These are phyloP conservation scores for Acanthopleura granulata DNA, from an alignment of 2,888 invertebrate species.

Conservation along the genomic window DNA sequence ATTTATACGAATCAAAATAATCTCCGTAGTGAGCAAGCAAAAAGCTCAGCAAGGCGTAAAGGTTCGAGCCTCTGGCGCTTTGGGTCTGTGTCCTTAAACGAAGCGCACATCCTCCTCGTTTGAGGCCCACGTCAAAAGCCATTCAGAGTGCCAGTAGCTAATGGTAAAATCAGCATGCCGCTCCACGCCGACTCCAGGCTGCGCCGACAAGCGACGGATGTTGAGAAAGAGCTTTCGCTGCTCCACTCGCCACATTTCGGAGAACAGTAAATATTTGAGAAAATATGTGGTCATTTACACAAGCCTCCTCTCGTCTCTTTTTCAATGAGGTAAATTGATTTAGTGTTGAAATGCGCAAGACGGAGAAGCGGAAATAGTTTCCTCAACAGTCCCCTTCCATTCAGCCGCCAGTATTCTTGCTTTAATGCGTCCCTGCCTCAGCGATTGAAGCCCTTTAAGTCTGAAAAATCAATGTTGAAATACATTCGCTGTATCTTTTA, in stretches of 20 bases:
- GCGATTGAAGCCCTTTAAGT: slow-evolving; percentile 13
- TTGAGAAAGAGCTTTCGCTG: neutral
- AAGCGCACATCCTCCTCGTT: slow-evolving; percentile 16
- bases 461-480: slow-evolving; percentile 19
- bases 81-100: neutral
- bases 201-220: neutral
- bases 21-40: slow-evolving; percentile 6
- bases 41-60: slow-evolving; percentile 12
- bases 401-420: slow-evolving; percentile 8
- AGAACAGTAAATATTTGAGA: slow-evolving; percentile 20
- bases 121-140: neutral
- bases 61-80: neutral
- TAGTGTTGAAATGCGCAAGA: slow-evolving; percentile 15
- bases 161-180: slow-evolving; percentile 9
- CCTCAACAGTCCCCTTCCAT: neutral
- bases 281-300: slow-evolving; percentile 19
- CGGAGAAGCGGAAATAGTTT: neutral
- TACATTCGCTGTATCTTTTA: slow-evolving; percentile 19
- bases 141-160: neutral
- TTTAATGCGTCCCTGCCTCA: neutral
- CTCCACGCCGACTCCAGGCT: neutral
- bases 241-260: slow-evolving; percentile 7
- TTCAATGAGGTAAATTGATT: slow-evolving; percentile 19
- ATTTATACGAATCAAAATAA: slow-evolving; percentile 13
- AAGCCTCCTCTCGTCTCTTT: neutral